Evolutionary conservation across 2,113 vertebrate genomes (phyloP).

Genomic region (Petrocephalus zakoni): DNA sequence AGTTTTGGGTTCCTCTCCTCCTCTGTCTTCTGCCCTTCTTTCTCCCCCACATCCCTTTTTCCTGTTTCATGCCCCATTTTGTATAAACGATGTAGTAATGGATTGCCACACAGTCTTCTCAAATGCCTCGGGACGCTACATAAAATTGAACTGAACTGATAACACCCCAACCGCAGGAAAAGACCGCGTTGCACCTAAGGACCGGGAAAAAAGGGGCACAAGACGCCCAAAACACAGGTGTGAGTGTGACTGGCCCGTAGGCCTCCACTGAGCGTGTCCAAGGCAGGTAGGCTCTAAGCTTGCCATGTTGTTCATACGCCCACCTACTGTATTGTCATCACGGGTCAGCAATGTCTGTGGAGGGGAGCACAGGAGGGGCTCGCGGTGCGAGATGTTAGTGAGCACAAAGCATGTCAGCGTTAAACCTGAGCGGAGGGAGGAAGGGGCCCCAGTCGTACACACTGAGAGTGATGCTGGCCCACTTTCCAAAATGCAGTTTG

Average conservation of each 20-base stretch:
- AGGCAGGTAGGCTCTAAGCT: neutral
- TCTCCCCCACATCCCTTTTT: neutral
- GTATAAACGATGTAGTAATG: neutral
- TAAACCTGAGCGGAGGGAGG: no score
- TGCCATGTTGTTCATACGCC: neutral
- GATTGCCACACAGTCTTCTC: neutral
- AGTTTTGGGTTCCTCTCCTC: neutral
- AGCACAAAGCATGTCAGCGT: neutral
- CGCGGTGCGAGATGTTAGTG: neutral
- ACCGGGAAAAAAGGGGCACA: neutral
- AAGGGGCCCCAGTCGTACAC: no score
- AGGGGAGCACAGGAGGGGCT: neutral
- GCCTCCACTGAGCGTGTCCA: neutral
- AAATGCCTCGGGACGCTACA: neutral
- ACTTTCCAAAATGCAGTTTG: neutral
- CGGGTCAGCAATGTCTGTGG: neutral
- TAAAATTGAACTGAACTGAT: neutral
- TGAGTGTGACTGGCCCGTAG: neutral
- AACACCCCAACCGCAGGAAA: neutral
- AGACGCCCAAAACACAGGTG: neutral
- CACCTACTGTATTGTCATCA: neutral
- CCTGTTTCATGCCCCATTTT: neutral
- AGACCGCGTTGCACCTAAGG: neutral
- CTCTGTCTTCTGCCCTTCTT: neutral
- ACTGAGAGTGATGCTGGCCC: neutral